Conservation (phyloP, 2,113 vertebrate genomes). For the Mustela lutreola region DNA sequence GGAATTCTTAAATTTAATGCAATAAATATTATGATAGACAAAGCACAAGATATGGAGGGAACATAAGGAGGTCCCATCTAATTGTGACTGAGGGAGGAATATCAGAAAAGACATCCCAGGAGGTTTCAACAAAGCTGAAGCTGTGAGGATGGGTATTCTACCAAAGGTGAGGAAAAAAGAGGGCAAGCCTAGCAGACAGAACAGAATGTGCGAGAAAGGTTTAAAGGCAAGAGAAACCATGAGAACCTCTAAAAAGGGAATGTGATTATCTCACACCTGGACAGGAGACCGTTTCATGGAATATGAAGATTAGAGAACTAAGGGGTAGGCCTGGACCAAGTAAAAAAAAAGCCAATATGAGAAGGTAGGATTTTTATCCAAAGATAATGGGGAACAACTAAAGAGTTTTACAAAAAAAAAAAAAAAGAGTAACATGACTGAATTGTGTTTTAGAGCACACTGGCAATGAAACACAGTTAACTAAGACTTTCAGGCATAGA, state of each 20-base stretch:
- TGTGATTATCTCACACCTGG: not conserved
- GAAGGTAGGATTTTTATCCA: not conserved
- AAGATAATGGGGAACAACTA: not conserved
- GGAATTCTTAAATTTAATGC: slow-evolving; percentile 11
- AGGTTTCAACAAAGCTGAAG: not conserved
- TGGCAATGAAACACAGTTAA: not conserved
- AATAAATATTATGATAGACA: not conserved
- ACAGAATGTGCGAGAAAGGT: not conserved
- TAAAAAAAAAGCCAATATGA: not conserved
- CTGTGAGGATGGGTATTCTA: not conserved
- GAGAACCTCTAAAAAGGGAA: not conserved
- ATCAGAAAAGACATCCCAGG: not conserved
- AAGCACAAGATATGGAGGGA: not conserved
- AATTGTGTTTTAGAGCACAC: not conserved
- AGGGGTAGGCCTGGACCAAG: not conserved
- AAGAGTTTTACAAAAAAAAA: slow-evolving; percentile 6
- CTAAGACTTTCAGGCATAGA: not conserved
- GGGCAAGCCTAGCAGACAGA: not conserved
- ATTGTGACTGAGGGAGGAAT: not conserved
- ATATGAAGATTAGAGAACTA: not conserved
- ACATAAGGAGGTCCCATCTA: not conserved
- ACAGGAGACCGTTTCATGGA: not conserved
- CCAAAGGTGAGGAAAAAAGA: not conserved
- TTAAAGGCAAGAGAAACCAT: not conserved
- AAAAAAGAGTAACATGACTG: not conserved